Base-by-base conservation (phyloP, 2,797 vertebrate genomes). In the Fundulus diaphanus region DNA sequence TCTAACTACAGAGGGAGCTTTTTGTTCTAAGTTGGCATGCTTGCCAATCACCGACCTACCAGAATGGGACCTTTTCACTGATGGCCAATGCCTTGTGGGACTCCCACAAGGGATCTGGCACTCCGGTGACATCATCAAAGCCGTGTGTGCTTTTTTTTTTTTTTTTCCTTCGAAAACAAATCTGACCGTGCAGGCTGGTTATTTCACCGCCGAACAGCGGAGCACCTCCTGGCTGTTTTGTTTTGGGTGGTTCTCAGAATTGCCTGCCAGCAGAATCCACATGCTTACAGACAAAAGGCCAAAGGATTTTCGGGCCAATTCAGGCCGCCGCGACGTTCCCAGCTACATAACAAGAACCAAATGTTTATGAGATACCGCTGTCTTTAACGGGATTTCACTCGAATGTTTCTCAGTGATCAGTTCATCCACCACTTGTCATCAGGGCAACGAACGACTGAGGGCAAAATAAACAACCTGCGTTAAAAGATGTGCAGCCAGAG, bases 321-420 rank as follows among this genome's bases (percentile, higher is more conserved):
- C 81, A 16, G 82, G 83, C 70, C 15, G 56, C 87, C 42, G 56
- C 12, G 33, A 70, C 74, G 72, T 77, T 82, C 82, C 72, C 68
- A 20, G 71, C 59, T 16, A 68, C 75, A 83, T 90, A 92, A 93
- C 85, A 83, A 88, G 87, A 90, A 90, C 89, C 90, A 90, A 92
- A 93, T 94, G 91, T 91, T 88, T 87, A 80, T 56, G 77, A 80
- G 77, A 86, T 84, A 75, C 76, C 83, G 86, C 40, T 76, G 75
- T 67, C 74, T 79, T 66, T 83, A 80, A 87, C 82, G 44, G 77
- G 73, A 80, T 86, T 86, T 81, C 77, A 70, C 82, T 85, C 37
- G 59, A 63, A 63, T 63, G 59, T 63, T 37, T 90, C 87, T 84
- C 51, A 2, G 7, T 84, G 88, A 92, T 93, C 85, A 80, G 90